A percentile compares a stretch with the other conserved stretches of the same genome.
These are phyloP conservation scores for Hydrolagus colliei DNA, from an alignment of 2,797 vertebrate species.

Conservation along the genomic window DNA sequence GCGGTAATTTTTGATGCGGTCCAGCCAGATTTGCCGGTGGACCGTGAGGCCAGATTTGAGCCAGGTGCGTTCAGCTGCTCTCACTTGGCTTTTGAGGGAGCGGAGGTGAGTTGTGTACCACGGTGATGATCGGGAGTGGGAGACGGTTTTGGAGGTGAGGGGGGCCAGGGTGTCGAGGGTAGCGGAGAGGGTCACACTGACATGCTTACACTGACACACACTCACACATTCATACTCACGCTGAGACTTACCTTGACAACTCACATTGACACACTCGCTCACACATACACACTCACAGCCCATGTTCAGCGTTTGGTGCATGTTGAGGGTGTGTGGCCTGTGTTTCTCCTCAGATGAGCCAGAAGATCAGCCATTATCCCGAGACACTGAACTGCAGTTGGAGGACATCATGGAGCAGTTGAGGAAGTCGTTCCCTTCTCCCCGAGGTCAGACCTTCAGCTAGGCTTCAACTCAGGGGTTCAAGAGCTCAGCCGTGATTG, in stretches of 20 bases:
- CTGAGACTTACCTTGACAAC: background rate
- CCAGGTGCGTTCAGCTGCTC: too few relatives aligned
- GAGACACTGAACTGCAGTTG: constrained; percentile 84
- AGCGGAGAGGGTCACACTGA: too few relatives aligned
- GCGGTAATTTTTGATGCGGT: too few relatives aligned
- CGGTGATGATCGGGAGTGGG: too few relatives aligned
- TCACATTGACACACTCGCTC: background rate
- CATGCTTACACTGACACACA: too few relatives aligned
- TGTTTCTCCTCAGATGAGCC: constrained; percentile 64
- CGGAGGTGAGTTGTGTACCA: too few relatives aligned
- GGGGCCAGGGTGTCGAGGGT: too few relatives aligned
- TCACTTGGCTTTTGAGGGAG: too few relatives aligned
- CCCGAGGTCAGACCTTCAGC: constrained; percentile 47
- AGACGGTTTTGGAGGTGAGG: too few relatives aligned
- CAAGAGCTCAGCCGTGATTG: too few relatives aligned
- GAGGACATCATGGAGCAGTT: constrained; percentile 97
- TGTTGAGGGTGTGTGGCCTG: background rate
- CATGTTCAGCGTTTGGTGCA: background rate
- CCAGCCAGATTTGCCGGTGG: too few relatives aligned
- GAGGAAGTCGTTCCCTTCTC: constrained; percentile 83
- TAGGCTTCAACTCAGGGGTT: background rate
- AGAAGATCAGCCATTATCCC: constrained; percentile 60
- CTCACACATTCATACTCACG: background rate
- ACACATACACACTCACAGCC: background rate
- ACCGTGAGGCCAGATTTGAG: too few relatives aligned